phyloP scores from a whole-genome alignment of 2,797 vertebrate genomes.

The Leucoraja ocellata region DNA sequence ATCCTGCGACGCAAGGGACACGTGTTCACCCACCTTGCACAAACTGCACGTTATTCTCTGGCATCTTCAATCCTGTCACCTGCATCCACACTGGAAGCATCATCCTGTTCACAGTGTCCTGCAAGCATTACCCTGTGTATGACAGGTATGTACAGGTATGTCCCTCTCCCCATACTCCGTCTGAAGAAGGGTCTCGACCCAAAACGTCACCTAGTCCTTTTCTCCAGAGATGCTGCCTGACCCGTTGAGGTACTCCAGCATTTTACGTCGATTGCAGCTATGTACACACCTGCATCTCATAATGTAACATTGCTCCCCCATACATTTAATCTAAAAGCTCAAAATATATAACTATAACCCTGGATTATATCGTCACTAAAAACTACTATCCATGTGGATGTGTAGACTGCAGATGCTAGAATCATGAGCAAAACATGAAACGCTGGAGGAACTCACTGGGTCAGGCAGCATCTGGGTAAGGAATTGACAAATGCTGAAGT shows the following conservation, averaged over 20 bases:
- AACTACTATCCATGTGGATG: not conserved
- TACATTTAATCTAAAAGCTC: not conserved
- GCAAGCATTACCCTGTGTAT: conserved; percentile 71
- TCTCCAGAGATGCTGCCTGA: no score
- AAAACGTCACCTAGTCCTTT: no score
- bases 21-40: not conserved
- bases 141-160: conserved; percentile 65
- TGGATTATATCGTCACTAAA: not conserved
- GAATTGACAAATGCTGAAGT: no score
- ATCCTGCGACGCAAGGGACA: not conserved
- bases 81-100: conserved; percentile 62
- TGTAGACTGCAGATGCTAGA: no score
- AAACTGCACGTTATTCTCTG: conserved; percentile 43
- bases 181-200: no score
- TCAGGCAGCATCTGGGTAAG: no score
- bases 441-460: no score
- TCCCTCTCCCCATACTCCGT: no score
- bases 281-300: conserved; percentile 48
- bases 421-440: no score
- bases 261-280: conserved; percentile 68
- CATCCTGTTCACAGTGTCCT: conserved; percentile 66
- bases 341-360: not conserved
- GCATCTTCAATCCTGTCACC: conserved; percentile 69
- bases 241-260: no score
- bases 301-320: not conserved